phyloP scores from a whole-genome alignment of 2,113 vertebrate species.

The Phyllopteryx taeniolatus region DNA sequence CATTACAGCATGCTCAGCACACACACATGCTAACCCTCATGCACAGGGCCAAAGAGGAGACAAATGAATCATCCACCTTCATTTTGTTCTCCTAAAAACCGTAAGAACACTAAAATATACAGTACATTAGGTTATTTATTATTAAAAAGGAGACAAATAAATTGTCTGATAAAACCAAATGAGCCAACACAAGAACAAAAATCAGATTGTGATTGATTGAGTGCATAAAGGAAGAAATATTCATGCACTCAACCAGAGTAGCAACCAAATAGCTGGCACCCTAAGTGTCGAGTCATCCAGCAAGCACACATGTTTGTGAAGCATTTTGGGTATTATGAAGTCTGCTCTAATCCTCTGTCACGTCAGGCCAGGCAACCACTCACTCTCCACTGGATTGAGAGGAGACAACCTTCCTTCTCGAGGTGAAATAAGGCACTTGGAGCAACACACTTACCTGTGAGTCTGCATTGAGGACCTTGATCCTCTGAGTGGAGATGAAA shows the following conservation, averaged over 20 bases:
- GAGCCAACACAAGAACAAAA: background rate
- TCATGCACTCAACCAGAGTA: conserved; percentile 5
- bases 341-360: conserved; percentile 23
- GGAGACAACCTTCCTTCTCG: conserved; percentile 7
- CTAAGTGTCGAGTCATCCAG: background rate
- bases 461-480: conserved; percentile 94
- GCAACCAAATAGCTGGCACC: conserved; percentile 5
- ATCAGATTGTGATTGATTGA: background rate
- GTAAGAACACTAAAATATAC: conserved; percentile 11
- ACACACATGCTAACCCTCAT: conserved; percentile 18
- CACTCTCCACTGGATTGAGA: background rate
- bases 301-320: conserved; percentile 24
- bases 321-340: conserved; percentile 21
- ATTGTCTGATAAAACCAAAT: background rate
- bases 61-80: conserved; percentile 46
- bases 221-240: background rate
- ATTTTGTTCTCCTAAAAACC: background rate
- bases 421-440: background rate
- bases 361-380: conserved; percentile 16
- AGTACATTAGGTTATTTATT: conserved; percentile 1
- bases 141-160: background rate
- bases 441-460: conserved; percentile 80
- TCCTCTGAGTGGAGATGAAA: conserved; percentile 96
- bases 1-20: conserved; percentile 55
- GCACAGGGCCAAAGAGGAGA: conserved; percentile 22